A percentile compares a stretch with the other conserved stretches of the same genome.
Conservation (phyloP, 2,113 vertebrate species). For the Probosciger aterrimus region DNA sequence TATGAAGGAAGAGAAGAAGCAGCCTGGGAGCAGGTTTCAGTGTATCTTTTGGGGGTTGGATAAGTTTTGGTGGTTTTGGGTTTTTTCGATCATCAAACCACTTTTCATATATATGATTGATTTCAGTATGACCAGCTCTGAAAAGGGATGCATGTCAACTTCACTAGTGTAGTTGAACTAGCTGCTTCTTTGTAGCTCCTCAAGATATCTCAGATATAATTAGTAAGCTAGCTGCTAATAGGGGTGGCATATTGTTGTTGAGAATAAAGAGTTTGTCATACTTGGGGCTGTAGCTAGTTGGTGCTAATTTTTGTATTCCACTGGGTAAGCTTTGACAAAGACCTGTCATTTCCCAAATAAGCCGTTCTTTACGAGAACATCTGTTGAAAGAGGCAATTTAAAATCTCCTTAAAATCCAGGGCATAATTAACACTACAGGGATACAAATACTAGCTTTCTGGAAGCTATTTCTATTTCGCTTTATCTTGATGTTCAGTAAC, state of each 20-base stretch:
- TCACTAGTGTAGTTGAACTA: not conserved
- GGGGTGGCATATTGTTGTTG: not conserved
- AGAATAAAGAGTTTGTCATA: conserved; percentile 38
- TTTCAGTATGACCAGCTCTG: not conserved
- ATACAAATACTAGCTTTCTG: conserved; percentile 76
- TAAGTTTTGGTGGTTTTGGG: not conserved
- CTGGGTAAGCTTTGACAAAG: conserved; percentile 68
- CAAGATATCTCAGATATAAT: not conserved
- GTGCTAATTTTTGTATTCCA: conserved; percentile 70
- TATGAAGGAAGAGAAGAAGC: not conserved
- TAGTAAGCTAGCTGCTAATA: not conserved
- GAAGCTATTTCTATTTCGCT: conserved; percentile 63
- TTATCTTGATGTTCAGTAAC: conserved; percentile 56
- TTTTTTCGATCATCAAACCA: not conserved
- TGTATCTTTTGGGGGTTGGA: not conserved
- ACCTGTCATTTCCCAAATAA: conserved; percentile 70
- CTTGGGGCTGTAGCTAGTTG: conserved; percentile 30
- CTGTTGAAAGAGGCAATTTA: conserved; percentile 75
- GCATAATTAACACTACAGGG: conserved; percentile 75
- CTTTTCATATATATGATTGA: accelerated
- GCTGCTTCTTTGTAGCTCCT: not conserved
- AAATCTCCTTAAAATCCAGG: conserved; percentile 72
- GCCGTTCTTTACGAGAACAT: conserved; percentile 71
- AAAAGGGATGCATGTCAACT: not conserved
- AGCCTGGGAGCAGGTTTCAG: not conserved